A percentile compares a stretch with the other conserved stretches of the same genome.
Conservation (phyloP, 2,888 invertebrate genomes). For the Eupithecia dodoneata region DNA sequence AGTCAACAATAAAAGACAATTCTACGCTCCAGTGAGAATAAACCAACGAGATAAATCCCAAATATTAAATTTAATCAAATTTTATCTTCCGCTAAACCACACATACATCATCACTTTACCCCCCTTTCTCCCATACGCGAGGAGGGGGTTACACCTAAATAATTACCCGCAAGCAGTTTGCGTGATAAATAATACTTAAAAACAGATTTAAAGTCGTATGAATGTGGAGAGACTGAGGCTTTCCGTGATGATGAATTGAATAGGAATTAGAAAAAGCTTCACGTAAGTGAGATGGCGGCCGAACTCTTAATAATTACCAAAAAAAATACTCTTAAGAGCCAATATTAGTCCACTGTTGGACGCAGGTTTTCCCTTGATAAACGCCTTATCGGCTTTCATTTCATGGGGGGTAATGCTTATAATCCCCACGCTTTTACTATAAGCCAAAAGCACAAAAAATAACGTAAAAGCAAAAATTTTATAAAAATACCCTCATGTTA, state of each 20-base stretch:
- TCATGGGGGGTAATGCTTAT: too few relatives aligned
- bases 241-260: not conserved
- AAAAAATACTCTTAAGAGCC: too few relatives aligned
- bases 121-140: conserved; percentile 1
- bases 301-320: too few relatives aligned
- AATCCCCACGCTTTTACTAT: too few relatives aligned
- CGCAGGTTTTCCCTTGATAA: too few relatives aligned
- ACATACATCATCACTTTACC: conserved; percentile 20
- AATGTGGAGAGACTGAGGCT: not conserved
- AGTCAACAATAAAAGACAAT: not conserved
- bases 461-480: not conserved
- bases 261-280: not conserved
- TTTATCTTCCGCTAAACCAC: conserved; percentile 24
- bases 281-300: not conserved
- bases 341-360: too few relatives aligned
- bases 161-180: conserved; percentile 72
- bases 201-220: conserved; percentile 55
- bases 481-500: not conserved
- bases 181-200: conserved; percentile 80
- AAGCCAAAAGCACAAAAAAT: not conserved
- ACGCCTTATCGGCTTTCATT: too few relatives aligned
- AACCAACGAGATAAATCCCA: conserved; percentile 4
- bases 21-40: not conserved
- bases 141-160: conserved; percentile 54
- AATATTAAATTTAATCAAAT: conserved; percentile 20